Conservation (phyloP, 2,888 invertebrate species). For the Heliconius hortense region DNA sequence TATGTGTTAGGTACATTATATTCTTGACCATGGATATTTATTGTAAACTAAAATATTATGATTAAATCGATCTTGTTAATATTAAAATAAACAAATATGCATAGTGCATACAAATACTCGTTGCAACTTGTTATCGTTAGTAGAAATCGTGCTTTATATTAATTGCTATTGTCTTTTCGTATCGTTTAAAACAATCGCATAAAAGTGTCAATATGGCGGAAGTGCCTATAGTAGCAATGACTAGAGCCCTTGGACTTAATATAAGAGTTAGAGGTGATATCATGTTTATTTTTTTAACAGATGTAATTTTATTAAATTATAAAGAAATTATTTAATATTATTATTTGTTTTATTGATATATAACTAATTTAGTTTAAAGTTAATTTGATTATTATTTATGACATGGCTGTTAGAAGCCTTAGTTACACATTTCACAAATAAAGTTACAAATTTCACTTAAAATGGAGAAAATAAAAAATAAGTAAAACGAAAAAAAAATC, state of each 20-base stretch:
- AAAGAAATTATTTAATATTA: too few relatives aligned
- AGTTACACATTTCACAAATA: background rate
- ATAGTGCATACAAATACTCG: constrained; percentile 14
- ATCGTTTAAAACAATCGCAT: background rate
- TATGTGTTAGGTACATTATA: too few relatives aligned
- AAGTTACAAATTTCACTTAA: background rate
- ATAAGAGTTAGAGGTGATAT: background rate
- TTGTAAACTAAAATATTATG: background rate
- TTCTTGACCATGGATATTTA: background rate
- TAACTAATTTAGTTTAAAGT: too few relatives aligned
- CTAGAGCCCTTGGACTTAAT: background rate
- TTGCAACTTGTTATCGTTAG: constrained; percentile 33
- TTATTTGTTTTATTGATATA: too few relatives aligned
- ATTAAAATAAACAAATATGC: constrained; percentile 22
- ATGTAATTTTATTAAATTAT: too few relatives aligned
- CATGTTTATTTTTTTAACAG: too few relatives aligned
- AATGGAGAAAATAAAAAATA: background rate
- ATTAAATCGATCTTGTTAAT: background rate
- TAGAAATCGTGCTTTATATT: constrained; percentile 20
- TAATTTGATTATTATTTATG: background rate
- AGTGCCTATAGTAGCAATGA: background rate
- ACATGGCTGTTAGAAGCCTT: background rate
- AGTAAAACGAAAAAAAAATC: background rate
- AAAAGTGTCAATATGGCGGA: background rate
- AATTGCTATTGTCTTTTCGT: constrained; percentile 14